Percentiles rank a stretch among this genome's conserved stretches.
Evolutionary conservation across 2,113 vertebrate species (phyloP).

Genomic region (Clarias magur): DNA sequence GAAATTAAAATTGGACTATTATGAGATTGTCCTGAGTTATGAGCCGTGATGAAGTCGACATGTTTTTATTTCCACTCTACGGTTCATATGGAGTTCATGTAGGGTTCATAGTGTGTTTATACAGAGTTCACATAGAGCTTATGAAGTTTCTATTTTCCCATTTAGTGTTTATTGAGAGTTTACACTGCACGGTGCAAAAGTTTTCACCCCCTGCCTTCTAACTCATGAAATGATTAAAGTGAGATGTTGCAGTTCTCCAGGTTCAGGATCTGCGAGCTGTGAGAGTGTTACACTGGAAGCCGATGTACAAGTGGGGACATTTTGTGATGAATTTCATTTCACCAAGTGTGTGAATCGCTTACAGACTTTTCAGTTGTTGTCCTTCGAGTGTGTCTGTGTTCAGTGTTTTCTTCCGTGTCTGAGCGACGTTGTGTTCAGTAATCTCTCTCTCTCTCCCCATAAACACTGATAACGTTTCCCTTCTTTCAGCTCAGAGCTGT

Average conservation of each 20-base stretch:
- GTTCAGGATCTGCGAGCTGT: too few species aligned
- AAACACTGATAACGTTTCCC: neutral
- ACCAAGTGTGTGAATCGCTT: neutral
- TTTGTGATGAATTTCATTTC: neutral
- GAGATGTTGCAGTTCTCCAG: too few species aligned
- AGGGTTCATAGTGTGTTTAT: too few species aligned
- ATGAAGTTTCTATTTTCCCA: too few species aligned
- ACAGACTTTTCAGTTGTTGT: neutral
- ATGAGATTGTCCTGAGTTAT: too few species aligned
- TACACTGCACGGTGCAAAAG: neutral
- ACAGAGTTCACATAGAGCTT: neutral
- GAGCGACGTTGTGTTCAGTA: neutral
- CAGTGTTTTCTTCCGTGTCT: neutral
- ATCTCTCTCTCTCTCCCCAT: neutral
- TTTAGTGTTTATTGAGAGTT: too few species aligned
- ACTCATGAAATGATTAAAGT: too few species aligned
- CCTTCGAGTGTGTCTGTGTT: neutral
- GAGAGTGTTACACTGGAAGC: too few species aligned
- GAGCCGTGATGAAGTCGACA: too few species aligned
- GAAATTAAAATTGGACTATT: too few species aligned
- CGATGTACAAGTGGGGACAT: neutral
- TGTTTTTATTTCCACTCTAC: too few species aligned
- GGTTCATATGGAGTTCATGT: neutral
- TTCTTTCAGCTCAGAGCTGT: neutral
- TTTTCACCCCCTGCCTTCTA: too few species aligned